Conservation (phyloP, 2,888 invertebrate genomes). For the Yponomeuta evonymella region DNA sequence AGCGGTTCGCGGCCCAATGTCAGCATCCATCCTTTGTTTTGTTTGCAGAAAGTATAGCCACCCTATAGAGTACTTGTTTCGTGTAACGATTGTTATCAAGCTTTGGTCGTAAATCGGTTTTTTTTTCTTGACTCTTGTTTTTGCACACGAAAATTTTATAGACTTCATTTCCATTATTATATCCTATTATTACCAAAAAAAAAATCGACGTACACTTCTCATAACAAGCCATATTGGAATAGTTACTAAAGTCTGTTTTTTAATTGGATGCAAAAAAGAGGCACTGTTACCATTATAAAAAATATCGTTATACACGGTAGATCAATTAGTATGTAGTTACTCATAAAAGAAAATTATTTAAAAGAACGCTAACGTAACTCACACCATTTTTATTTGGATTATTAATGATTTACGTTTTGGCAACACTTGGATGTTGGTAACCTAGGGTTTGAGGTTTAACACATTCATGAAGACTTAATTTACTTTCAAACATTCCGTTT, state of each 20-base stretch:
- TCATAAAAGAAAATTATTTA: too few species aligned
- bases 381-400: too few species aligned
- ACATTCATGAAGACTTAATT: too few species aligned
- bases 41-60: neutral
- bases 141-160: neutral
- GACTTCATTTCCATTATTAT: neutral
- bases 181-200: neutral
- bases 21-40: constrained; percentile 23
- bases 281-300: too few species aligned
- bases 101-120: neutral
- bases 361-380: too few species aligned
- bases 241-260: neutral
- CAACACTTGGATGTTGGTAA: too few species aligned
- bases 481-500: too few species aligned
- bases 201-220: neutral
- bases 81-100: neutral
- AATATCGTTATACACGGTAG: too few species aligned
- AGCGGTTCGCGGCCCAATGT: constrained; percentile 58
- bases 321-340: too few species aligned
- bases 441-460: too few species aligned
- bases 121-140: neutral
- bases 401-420: too few species aligned
- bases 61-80: neutral
- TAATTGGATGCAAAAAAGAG: too few species aligned
- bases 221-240: neutral